Base-by-base conservation (phyloP, 1,140 invertebrate genomes). In the Leptinotarsa undecemlineata region DNA sequence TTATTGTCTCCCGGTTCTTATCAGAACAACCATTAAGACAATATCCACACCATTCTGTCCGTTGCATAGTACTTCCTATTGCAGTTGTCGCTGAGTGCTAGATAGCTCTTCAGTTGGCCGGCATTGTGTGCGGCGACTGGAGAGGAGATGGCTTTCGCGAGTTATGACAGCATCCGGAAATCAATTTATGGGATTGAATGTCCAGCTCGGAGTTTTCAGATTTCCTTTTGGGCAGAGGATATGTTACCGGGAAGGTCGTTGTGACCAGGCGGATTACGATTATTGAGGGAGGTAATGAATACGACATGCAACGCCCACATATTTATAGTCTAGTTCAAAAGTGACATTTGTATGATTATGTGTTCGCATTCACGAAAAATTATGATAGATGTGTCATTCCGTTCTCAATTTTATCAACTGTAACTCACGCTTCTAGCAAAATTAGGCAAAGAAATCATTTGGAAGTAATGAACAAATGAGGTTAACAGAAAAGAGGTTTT, bases 1-100 rank as follows among this genome's bases (percentile, higher is more conserved):
- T 42, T 42, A 42, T 42, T 42, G 33, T 42, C 33, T 11, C 4
- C 51, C 51, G 4, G n/a, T 57, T 57, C 51, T 57, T 57, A 57
- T 57, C 51, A 17, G 15, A 15, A 19, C 17, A 4, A 5, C 51
- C 51, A 57, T 57, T 57, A 57, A 57, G 51, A n/a, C 51, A 57
- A n/a, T 6, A 57, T 57, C 51, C n/a, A 57, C 17, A 57, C 2
- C 33, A 42, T 42, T 42, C 51, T 57, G 51, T 57, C 51, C 51
- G 17, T 57, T 57, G 51, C 51, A 57, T 57, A 57, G 51, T 57
- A 57, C 51, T 57, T 57, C 51, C 51, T n/a, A 19, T 57, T 57
- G n/a, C 51, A 57, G 2, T 57, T 57, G 51, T 57, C 51, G n/a
- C 2, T 15, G 51, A 33, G 33, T 33, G 33, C 51, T 17, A 57